These are phyloP conservation scores for Gorsachius goisagi DNA, from an alignment of 2,113 vertebrate species.

Conservation along the genomic window DNA sequence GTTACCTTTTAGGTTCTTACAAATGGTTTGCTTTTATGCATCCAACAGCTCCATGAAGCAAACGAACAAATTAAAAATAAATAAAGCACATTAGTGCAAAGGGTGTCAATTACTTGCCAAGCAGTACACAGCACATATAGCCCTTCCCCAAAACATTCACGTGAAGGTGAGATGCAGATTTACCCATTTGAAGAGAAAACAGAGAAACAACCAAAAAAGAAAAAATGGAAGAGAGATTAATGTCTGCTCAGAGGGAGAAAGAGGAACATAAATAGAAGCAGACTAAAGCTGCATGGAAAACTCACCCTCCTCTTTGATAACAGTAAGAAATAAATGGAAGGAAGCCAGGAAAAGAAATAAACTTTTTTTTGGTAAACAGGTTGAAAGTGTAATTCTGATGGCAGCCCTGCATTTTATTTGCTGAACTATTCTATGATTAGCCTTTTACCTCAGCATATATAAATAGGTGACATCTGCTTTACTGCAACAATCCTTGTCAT, in stretches of 20 bases:
- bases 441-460: not conserved
- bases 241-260: not conserved
- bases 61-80: not conserved
- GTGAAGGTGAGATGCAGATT: not conserved
- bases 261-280: not conserved
- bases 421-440: not conserved
- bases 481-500: not conserved
- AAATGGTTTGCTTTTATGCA: not conserved
- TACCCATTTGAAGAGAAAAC: not conserved
- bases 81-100: not conserved
- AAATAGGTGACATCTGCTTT: not conserved
- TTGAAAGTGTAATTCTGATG: not conserved
- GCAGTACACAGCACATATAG: not conserved
- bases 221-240: not conserved
- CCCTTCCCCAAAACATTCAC: rapidly evolving
- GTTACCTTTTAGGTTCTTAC: not conserved
- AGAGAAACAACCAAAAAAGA: not conserved
- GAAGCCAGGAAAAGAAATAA: not conserved
- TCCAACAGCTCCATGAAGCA: not conserved
- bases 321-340: not conserved
- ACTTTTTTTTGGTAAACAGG: not conserved
- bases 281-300: not conserved
- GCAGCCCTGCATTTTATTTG: not conserved
- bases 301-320: not conserved
- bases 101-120: not conserved